Evolutionary conservation across 2,888 invertebrate species (phyloP).

Genomic region (Scaptomyza caliginosa): DNA sequence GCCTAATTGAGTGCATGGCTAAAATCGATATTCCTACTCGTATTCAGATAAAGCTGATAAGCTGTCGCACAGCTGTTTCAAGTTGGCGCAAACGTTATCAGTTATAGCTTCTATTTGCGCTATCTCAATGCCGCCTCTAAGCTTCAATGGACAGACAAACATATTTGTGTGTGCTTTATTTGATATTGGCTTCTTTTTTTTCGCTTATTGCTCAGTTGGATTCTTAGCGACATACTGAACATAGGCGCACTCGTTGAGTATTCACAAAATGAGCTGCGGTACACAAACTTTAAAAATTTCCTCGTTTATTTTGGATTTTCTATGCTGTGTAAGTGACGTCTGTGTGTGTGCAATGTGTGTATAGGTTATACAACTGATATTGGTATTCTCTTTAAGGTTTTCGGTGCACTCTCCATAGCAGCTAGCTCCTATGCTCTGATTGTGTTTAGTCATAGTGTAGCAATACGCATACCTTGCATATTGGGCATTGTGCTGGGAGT

Average conservation of each 20-base stretch:
- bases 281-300: slow-evolving; percentile 71
- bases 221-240: slow-evolving; percentile 25
- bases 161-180: slow-evolving; percentile 10
- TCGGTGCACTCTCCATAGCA: slow-evolving; percentile 65
- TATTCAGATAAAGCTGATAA: slow-evolving; percentile 10
- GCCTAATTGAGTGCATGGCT: slow-evolving; percentile 19
- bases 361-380: slow-evolving; percentile 3
- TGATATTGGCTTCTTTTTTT: slow-evolving; percentile 15
- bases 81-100: slow-evolving; percentile 43
- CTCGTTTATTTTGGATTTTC: slow-evolving; percentile 74
- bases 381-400: slow-evolving; percentile 46
- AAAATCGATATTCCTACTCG: slow-evolving; percentile 1
- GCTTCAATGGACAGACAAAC: slow-evolving; percentile 46
- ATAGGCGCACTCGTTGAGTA: background rate
- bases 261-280: slow-evolving; percentile 71
- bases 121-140: slow-evolving; percentile 44
- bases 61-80: slow-evolving; percentile 41
- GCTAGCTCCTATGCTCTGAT: slow-evolving; percentile 72
- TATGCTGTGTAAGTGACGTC: slow-evolving; percentile 75
- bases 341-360: background rate
- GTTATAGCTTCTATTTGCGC: slow-evolving; percentile 15
- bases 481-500: slow-evolving; percentile 69
- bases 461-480: slow-evolving; percentile 76
- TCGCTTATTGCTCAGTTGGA: slow-evolving; percentile 46
- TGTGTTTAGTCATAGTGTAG: slow-evolving; percentile 53